These are phyloP conservation scores for Dreissena polymorpha DNA, from an alignment of 1,140 invertebrate genomes.

Conservation along the genomic window DNA sequence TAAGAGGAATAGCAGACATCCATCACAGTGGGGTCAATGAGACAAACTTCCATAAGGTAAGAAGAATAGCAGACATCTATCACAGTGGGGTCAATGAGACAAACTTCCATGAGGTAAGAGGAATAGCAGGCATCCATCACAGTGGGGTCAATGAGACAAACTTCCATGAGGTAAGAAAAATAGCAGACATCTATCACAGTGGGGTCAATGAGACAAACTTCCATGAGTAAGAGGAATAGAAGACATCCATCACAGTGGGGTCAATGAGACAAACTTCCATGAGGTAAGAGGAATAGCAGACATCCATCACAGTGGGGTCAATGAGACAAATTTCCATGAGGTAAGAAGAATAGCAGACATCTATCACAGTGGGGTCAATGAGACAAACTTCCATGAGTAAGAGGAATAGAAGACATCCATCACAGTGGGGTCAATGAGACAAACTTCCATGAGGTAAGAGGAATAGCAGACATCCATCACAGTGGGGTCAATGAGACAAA, in stretches of 20 bases:
- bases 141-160: slow-evolving; percentile 83
- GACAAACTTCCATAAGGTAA: too few relatives aligned
- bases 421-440: slow-evolving; percentile 82
- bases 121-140: slow-evolving; percentile 83
- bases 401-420: slow-evolving; percentile 83
- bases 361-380: slow-evolving; percentile 82
- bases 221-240: slow-evolving; percentile 83
- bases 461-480: slow-evolving; percentile 83
- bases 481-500: slow-evolving; percentile 83
- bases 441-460: too few relatives aligned
- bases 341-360: slow-evolving; percentile 84
- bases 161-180: too few relatives aligned
- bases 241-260: slow-evolving; percentile 83
- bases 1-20: slow-evolving; percentile 83
- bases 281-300: slow-evolving; percentile 83
- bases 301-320: slow-evolving; percentile 83
- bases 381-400: too few relatives aligned
- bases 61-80: slow-evolving; percentile 83
- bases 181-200: slow-evolving; percentile 82
- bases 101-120: too few relatives aligned
- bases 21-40: slow-evolving; percentile 83
- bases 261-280: slow-evolving; percentile 83
- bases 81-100: slow-evolving; percentile 82
- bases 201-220: slow-evolving; percentile 83
- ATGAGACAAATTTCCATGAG: too few relatives aligned